These are phyloP conservation scores for Picus viridis DNA, from an alignment of 2,797 vertebrate genomes.

Conservation along the genomic window DNA sequence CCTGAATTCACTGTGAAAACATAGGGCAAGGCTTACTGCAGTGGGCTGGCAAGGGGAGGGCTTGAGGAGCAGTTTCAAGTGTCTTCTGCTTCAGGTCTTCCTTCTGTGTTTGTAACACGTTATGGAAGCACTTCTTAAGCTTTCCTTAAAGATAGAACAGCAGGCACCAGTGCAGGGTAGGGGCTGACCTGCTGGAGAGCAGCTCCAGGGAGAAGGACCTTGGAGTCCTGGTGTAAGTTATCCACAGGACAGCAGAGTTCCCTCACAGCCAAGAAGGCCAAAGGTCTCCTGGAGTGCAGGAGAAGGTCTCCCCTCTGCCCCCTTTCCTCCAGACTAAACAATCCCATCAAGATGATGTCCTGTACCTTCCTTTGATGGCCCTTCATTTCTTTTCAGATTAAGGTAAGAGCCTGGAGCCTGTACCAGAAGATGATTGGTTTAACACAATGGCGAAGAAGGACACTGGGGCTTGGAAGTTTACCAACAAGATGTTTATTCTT, in stretches of 20 bases:
- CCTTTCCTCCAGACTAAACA: no score
- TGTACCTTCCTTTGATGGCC: no score
- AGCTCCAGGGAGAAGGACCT: no score
- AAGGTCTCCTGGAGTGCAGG: no score
- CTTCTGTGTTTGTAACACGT: fast-evolving
- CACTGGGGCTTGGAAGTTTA: neutral
- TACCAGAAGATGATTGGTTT: neutral
- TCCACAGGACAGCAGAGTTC: no score
- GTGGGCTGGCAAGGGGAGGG: neutral
- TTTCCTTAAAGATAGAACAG: neutral
- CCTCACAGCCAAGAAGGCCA: no score
- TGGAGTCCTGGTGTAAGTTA: no score
- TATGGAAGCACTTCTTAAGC: constrained; percentile 1
- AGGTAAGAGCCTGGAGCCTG: neutral
- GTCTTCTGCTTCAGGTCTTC: neutral
- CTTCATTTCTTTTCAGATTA: neutral
- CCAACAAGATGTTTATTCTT: neutral
- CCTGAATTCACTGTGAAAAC: constrained; percentile 28
- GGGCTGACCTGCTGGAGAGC: no score
- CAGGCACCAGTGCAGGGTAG: no score
- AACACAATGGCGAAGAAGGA: neutral
- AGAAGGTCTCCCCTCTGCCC: no score
- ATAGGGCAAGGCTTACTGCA: constrained; percentile 25
- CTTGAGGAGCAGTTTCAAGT: constrained; percentile 7
- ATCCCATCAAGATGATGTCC: no score